Evolutionary conservation across 2,888 invertebrate species (phyloP), one percentile per base, ranked within the genome.

Genomic region (Fissipunctia ypsillon): DNA sequence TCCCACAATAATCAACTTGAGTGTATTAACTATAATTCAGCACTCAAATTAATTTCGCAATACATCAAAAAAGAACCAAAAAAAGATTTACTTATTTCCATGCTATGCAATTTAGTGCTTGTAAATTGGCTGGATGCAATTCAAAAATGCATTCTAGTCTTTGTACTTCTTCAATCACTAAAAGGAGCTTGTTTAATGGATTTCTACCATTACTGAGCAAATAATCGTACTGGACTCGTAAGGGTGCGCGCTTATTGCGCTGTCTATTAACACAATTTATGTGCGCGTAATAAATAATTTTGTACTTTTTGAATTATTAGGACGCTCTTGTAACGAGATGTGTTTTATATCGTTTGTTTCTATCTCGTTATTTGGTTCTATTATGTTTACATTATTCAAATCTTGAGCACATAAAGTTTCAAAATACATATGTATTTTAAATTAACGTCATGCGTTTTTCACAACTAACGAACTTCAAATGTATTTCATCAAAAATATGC

Each of bases 101-200:
- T 86, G 86, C 86, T 88, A 90, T 90, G 92, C 93, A 94, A 95
- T 94, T 94, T 93, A 87, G 91, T 90, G 89, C 86, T 89, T 88
- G 93, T 90, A 94, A 94, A 95, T 94, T 94, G 94, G 90, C 91
- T 91, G 90, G 86, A 91, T 93, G 93, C 92, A 95, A 95, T 95
- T 94, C 94, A 93, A 94, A 94, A 94, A 94, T 93, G 91, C 92
- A 94, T 92, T 93, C 92, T 92, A 90, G 88, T 93, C 93, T 93
- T 93, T 95, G 92, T 92, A 91, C 90, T 93, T 93, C 94, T 95
- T 94, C 94, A 94, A 95, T 95, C 95, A 94, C 95, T 95, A 95
- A 96, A 95, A 95, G 95, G 94, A 93, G 93, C 94, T 94, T 92
- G 94, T 96, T 95, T 96, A 96, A 96, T 96, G 96, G 95, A 95